Evolutionary conservation across 2,797 vertebrate species (phyloP).

Genomic region (Rhinophrynus dorsalis): DNA sequence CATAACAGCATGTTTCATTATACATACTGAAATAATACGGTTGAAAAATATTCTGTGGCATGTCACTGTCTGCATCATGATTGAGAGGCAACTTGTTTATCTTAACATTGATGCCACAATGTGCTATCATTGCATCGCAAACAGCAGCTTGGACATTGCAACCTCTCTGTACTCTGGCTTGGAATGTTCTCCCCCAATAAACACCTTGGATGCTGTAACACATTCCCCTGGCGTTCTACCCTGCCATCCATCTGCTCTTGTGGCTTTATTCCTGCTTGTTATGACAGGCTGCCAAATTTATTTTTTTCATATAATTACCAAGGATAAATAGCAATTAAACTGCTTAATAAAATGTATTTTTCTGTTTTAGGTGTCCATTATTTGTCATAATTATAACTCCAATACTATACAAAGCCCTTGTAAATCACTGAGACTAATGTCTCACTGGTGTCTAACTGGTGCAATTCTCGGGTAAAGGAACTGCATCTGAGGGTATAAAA

Average conservation of each 20-base stretch:
- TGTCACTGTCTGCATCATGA: too few species aligned
- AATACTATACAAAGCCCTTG: background rate
- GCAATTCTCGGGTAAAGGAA: too few species aligned
- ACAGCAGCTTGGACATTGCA: constrained; percentile 36
- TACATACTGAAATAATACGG: too few species aligned
- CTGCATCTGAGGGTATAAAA: too few species aligned
- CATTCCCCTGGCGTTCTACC: constrained; percentile 52
- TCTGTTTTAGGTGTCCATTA: background rate
- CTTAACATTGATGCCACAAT: background rate
- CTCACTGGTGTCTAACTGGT: too few species aligned
- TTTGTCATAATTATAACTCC: background rate
- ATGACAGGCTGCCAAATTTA: constrained; percentile 49
- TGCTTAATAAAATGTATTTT: background rate
- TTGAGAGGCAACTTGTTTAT: too few species aligned
- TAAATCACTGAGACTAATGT: background rate
- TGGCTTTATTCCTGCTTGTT: constrained; percentile 46
- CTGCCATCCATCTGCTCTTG: constrained; percentile 54
- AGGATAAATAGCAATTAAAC: constrained; percentile 6
- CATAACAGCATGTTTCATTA: too few species aligned
- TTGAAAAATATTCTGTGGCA: too few species aligned
- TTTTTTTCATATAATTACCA: constrained; percentile 16
- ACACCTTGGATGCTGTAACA: constrained; percentile 49
- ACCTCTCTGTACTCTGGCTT: constrained; percentile 45
- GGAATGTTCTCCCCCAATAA: constrained; percentile 52
- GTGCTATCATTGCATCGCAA: constrained; percentile 9